Evolutionary conservation across 2,888 invertebrate species (phyloP), one percentile per base, ranked within the genome.

Genomic region (Drosophila pseudotakahashii): DNA sequence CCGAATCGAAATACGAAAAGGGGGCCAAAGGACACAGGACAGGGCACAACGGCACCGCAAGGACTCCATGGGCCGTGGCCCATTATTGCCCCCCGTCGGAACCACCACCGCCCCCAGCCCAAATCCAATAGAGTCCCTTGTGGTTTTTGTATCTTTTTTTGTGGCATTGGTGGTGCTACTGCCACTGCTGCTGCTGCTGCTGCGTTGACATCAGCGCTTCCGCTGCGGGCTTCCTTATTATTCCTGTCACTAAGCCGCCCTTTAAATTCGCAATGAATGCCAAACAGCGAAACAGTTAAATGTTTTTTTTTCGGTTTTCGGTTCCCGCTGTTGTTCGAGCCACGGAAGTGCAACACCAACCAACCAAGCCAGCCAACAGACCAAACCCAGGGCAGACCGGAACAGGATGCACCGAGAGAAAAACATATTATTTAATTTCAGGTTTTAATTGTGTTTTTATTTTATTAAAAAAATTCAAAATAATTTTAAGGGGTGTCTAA

Each of bases 241-340:
- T 83, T 83, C 82, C 82, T 85, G 82, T 83, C 82, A 83, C 82
- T 85, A 83, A 83, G 84, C 87, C 84, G 81, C 81, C 84, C 84
- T 83, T 86, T 84, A 86, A 86, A 84, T 84, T 86, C 81, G 84
- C 84, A 87, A 84, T 84, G 84, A 84, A 84, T 84, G 84, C 87
- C 84, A 86, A 84, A 84, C 79, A 82, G 79, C 82, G 78, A 81
- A 76, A 84, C 83, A 84, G 83, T 83, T 86, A 86, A 84, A 84
- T 81, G 78, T 81, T 81, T 79, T 76, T 66, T 26, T 26, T 26
- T 26, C 26, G 26, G 26, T 26, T 66, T 47, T 48, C 23, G 39
- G 67, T 50, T 55, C 57, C 55, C 50, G 48, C 57, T 66, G 55
- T 57, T 66, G 67, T 66, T 59, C 57, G 64, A 54, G 72, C 72